Evolutionary conservation across 1,140 invertebrate genomes (phyloP), one percentile per base, ranked within the genome.

Genomic region (Drosophila sechellia): DNA sequence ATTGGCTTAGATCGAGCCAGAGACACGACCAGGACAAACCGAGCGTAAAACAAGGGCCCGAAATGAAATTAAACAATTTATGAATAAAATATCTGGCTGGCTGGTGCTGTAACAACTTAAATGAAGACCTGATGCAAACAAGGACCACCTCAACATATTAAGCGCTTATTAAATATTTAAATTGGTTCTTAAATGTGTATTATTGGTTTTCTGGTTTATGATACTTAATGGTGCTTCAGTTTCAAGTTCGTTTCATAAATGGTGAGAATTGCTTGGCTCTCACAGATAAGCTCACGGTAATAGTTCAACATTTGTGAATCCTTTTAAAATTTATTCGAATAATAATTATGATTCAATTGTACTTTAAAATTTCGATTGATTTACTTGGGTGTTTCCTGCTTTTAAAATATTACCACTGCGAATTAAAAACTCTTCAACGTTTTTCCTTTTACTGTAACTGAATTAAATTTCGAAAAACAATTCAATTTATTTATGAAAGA

Each of bases 31-130:
- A 53, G 31, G 13, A 68, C 61, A 59, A 50, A 22, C 43, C 35
- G 45, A 58, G 22, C 57, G 57, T 72, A 76, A 64, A 70, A 57
- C 57, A 55, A 55, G 53, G 43, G 46, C 66, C 56, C 42, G 42
- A 75, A 81, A 81, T 75, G 45, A 86, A 81, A 85, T 85, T 86
- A 81, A 81, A 70, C 50, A 78, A 77, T 80, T 85, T 80, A 79
- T 73, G 56, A 46, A 85, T 85, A 56, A 72, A 65, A 58, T 77
- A 71, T 64, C 50, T 45, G 4, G 12, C 8, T 22, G n/a, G 40
- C 64, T 39, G 50, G 2, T 10, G 31, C 42, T 56, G 48, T 22
- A 6, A 11, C 27, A 31, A 20, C 25, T 64, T 50, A 11, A 25
- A 17, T 17, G 55, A 25, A 39, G 34, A 20, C 52, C 34, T 5